Conservation (phyloP, 2,113 vertebrate genomes). For the Parotia lawesii region DNA sequence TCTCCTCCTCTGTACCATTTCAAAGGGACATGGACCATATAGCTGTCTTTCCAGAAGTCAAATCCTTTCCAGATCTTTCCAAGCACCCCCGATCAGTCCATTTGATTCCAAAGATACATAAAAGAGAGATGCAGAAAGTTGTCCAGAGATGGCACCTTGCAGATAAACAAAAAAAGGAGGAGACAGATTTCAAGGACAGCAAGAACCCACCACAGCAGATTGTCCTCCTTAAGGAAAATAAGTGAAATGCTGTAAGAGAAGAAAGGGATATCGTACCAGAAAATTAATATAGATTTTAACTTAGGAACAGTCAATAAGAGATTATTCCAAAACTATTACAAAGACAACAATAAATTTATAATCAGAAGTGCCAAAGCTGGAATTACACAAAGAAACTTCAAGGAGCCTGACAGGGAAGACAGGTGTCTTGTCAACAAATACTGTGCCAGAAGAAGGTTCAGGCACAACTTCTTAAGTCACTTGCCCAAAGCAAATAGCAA, state of each 20-base stretch:
- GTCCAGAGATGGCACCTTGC: neutral
- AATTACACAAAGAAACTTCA: neutral
- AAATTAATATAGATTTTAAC: neutral
- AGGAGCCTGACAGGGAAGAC: neutral
- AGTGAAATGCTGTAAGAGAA: neutral
- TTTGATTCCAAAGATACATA: neutral
- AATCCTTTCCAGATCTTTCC: neutral
- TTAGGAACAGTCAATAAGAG: neutral
- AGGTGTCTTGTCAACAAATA: conserved; percentile 10
- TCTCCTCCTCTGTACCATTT: neutral
- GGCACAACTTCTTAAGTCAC: neutral
- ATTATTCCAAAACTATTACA: neutral
- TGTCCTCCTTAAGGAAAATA: neutral
- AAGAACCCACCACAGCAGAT: neutral
- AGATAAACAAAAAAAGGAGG: neutral
- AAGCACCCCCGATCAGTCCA: neutral
- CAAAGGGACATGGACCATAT: neutral
- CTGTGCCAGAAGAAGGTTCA: neutral
- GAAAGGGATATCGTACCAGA: neutral
- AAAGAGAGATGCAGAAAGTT: neutral
- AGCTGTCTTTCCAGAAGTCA: neutral
- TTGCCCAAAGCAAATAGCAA: conserved; percentile 30
- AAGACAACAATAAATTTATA: neutral
- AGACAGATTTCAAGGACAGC: neutral
- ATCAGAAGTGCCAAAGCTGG: neutral